A percentile compares a stretch with the other conserved stretches of the same genome.
phyloP scores from a whole-genome alignment of 2,888 invertebrate species.

The Metellina segmentata region DNA sequence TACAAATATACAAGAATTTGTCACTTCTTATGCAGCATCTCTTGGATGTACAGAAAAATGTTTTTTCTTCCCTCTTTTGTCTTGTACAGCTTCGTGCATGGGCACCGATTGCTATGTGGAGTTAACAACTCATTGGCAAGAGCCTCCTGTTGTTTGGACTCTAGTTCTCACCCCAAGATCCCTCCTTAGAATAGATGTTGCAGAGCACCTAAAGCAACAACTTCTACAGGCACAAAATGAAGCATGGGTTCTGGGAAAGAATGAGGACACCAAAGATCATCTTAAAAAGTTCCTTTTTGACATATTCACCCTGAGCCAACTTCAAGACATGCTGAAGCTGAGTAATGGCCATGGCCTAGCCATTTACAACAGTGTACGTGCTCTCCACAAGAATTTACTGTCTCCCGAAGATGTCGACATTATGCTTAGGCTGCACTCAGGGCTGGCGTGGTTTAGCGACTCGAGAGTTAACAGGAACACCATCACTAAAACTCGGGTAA shows the following conservation, averaged over 20 bases:
- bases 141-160: constrained; percentile 74
- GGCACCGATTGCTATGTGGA: constrained; percentile 58
- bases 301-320: constrained; percentile 48
- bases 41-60: constrained; percentile 71
- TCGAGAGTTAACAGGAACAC: constrained; percentile 43
- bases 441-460: constrained; percentile 63
- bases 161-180: constrained; percentile 63
- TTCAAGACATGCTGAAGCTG: constrained; percentile 65
- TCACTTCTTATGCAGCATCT: constrained; percentile 50
- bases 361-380: constrained; percentile 68
- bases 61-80: constrained; percentile 73
- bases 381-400: constrained; percentile 56
- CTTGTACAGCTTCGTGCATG: constrained; percentile 75
- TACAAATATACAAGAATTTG: constrained; percentile 60
- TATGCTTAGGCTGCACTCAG: constrained; percentile 63
- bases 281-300: constrained; percentile 69
- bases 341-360: constrained; percentile 74
- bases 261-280: constrained; percentile 55
- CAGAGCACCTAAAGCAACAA: constrained; percentile 66
- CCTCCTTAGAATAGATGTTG: constrained; percentile 66
- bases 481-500: constrained; percentile 57
- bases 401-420: constrained; percentile 64
- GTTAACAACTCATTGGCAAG: constrained; percentile 63
- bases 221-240: constrained; percentile 56
- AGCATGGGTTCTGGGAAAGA: constrained; percentile 14